phyloP scores from a whole-genome alignment of 1,140 invertebrate species.

The Gryon sp. region DNA sequence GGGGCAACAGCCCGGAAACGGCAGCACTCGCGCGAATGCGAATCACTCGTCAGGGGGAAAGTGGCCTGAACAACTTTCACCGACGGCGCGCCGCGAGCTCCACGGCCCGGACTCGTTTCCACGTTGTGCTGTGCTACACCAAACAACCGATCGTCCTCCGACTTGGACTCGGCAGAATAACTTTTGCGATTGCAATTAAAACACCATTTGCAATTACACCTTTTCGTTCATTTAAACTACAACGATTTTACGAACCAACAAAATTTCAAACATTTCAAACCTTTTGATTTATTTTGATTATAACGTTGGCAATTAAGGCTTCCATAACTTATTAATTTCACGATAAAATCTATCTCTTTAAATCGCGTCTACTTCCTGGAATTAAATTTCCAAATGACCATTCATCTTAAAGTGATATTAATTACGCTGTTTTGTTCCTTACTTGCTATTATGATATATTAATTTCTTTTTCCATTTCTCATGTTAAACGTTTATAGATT shows the following conservation, averaged over 20 bases:
- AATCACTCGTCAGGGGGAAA: slow-evolving; percentile 75
- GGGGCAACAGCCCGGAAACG: slow-evolving; percentile 73
- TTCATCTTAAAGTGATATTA: slow-evolving; percentile 36
- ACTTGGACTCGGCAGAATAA: slow-evolving; percentile 47
- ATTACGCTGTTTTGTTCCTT: slow-evolving; percentile 15
- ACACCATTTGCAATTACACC: slow-evolving; percentile 23
- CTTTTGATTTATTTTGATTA: slow-evolving; percentile 31
- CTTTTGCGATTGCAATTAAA: slow-evolving; percentile 60
- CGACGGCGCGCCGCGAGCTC: slow-evolving; percentile 67
- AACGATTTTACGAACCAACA: no score
- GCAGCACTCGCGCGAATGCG: slow-evolving; percentile 65
- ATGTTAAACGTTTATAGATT: no score
- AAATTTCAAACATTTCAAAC: neutral
- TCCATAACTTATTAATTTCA: slow-evolving; percentile 38
- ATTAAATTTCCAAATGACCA: slow-evolving; percentile 32
- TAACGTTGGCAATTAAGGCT: slow-evolving; percentile 26
- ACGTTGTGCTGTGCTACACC: slow-evolving; percentile 52
- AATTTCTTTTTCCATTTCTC: neutral
- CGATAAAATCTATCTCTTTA: slow-evolving; percentile 44
- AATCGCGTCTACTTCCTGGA: slow-evolving; percentile 33
- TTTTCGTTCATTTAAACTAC: no score
- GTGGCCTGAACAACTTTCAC: slow-evolving; percentile 78
- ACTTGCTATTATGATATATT: neutral
- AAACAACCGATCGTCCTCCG: slow-evolving; percentile 48
- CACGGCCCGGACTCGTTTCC: slow-evolving; percentile 56